Evolutionary conservation across 2,113 vertebrate species (phyloP), one percentile per base, ranked within the genome.

Genomic region (Lethenteron camtschaticum): DNA sequence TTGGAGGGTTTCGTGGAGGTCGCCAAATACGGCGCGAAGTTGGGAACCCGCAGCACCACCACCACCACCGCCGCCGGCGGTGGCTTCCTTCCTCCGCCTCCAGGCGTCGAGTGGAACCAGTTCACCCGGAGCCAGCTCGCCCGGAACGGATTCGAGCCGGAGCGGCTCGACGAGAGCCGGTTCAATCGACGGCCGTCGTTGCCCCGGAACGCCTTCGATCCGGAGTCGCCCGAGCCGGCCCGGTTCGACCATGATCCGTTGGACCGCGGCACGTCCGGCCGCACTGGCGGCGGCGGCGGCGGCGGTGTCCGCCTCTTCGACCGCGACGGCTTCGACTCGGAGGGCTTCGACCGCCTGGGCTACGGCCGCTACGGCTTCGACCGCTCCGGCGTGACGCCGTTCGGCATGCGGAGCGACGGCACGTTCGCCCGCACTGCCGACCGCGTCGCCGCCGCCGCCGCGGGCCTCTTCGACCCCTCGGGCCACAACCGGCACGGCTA

Each of bases 361-460:
- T 76, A 74, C 57, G 75, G 76, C 69, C 76, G 75, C 14, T 78
- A 76, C 24, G 75, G 77, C 2, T 76, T 77, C 57, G 76, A 74
- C 68, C 73, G 72, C 10, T 75, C 74, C 20, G 76, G 75, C 20
- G 58, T 78, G 8, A 71, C 75, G 2, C 59, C 74, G 71, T 77
- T 78, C 69, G 76, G 75, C 9, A 76, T 77, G 75, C 55, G 4
- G 14, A 58, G 69, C 18, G 69, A 75, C 56, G 74, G 70, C 12
- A 24, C 71, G 24, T 73, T 73, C 57, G 56, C 71, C 11, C 60
- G 70, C 55, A 57, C 69, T 10, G 18, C 12, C 4, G 66, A 13
- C 57, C 63, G 69, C 14, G 71, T 72, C 20, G 20, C 20, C 20
- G 20, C 20, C 41, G 72, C 72, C 9, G 68, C 75, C 16, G 73